Evolutionary conservation across 1,140 invertebrate genomes (phyloP).

Genomic region (Danaus plexippus): DNA sequence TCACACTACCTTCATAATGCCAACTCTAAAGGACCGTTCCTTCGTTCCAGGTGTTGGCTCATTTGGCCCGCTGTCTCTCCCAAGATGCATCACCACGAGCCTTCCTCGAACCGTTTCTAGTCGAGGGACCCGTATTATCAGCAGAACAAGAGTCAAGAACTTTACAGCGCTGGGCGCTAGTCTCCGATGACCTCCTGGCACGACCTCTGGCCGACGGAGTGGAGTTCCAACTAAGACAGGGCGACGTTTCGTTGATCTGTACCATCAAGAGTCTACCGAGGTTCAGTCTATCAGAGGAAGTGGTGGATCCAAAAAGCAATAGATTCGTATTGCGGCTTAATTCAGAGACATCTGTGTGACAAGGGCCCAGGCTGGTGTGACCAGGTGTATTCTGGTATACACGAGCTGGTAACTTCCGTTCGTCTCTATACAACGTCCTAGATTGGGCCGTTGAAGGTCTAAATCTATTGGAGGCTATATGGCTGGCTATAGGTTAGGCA

Average conservation of each 20-base stretch:
- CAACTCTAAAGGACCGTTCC: neutral
- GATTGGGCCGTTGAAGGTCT: too few species aligned
- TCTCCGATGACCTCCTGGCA: constrained; percentile 91
- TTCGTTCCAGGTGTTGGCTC: constrained; percentile 70
- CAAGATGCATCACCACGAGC: constrained; percentile 94
- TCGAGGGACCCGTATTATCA: constrained; percentile 83
- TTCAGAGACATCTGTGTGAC: constrained; percentile 97
- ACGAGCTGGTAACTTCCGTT: too few species aligned
- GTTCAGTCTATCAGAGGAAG: constrained; percentile 94
- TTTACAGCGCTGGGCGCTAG: constrained; percentile 92
- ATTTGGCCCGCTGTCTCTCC: constrained; percentile 91
- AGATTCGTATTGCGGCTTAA: constrained; percentile 95
- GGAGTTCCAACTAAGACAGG: constrained; percentile 93
- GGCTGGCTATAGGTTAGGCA: too few species aligned
- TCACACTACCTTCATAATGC: neutral
- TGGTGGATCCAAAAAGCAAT: constrained; percentile 95
- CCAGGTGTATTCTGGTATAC: constrained; percentile 3
- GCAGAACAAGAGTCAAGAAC: constrained; percentile 84
- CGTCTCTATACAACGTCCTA: too few species aligned
- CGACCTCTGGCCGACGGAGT: constrained; percentile 85
- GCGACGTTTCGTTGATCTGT: constrained; percentile 93
- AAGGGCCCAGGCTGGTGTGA: constrained; percentile 58
- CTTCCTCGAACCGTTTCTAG: constrained; percentile 92
- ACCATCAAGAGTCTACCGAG: constrained; percentile 88
- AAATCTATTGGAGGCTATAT: too few species aligned